These are phyloP conservation scores for Brachypteracias leptosomus DNA, from an alignment of 2,113 vertebrate genomes.

Conservation along the genomic window DNA sequence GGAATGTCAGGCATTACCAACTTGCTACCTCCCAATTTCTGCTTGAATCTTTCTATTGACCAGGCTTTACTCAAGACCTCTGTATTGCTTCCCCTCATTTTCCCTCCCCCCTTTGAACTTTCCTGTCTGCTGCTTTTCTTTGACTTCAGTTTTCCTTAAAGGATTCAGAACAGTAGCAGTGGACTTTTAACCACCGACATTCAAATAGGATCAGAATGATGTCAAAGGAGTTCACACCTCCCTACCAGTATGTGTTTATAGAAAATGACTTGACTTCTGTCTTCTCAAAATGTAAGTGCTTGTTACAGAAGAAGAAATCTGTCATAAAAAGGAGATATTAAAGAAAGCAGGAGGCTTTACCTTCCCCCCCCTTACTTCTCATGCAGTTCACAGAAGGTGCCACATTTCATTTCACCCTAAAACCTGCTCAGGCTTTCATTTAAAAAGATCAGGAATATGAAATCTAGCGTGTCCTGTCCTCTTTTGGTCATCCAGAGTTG, in stretches of 20 bases:
- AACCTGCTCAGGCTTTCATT: neutral
- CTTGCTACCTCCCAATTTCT: neutral
- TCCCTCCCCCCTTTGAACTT: neutral
- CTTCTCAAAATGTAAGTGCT: neutral
- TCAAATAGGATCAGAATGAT: neutral
- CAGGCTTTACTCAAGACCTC: neutral
- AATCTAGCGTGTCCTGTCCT: neutral
- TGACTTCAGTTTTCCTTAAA: neutral
- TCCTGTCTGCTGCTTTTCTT: neutral
- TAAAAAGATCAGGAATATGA: neutral
- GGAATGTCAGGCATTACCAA: neutral
- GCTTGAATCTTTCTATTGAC: neutral
- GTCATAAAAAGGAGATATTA: neutral
- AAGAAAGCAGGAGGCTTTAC: neutral
- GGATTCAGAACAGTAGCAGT: neutral
- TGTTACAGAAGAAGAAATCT: neutral
- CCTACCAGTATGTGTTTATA: neutral
- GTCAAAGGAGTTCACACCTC: conserved; percentile 8
- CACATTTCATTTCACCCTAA: neutral
- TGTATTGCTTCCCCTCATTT: neutral
- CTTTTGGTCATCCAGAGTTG: neutral
- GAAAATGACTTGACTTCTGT: neutral
- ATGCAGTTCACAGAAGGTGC: neutral
- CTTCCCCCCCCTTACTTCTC: neutral
- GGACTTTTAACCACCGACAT: conserved; percentile 3